These are phyloP conservation scores for Hecatera dysodea DNA, from an alignment of 2,888 invertebrate species.

Conservation along the genomic window DNA sequence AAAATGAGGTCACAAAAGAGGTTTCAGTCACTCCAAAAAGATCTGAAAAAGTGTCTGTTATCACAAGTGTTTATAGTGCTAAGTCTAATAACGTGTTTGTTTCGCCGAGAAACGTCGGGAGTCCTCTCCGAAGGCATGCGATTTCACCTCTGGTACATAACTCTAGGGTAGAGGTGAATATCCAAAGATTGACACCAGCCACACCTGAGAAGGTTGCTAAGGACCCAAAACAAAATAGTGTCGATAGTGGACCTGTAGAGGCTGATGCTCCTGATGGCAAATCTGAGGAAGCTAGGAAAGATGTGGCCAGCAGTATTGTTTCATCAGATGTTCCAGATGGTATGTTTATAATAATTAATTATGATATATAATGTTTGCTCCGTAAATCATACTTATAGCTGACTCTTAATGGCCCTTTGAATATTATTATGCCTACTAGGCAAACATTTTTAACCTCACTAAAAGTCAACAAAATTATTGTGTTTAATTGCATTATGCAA, in stretches of 20 bases:
- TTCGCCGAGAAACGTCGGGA: slow-evolving; percentile 73
- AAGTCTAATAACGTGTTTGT: slow-evolving; percentile 71
- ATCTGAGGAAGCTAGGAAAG: slow-evolving; percentile 51
- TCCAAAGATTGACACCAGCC: slow-evolving; percentile 57
- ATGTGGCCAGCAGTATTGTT: slow-evolving; percentile 4
- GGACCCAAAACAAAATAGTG: slow-evolving; percentile 47
- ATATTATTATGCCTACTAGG: too few relatives aligned
- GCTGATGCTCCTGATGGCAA: slow-evolving; percentile 63
- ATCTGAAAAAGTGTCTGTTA: slow-evolving; percentile 71
- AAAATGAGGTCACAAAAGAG: slow-evolving; percentile 54
- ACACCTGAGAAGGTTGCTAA: slow-evolving; percentile 65
- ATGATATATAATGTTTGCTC: background rate
- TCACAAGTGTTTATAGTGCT: slow-evolving; percentile 66
- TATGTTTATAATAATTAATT: slow-evolving; percentile 58
- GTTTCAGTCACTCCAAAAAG: slow-evolving; percentile 56
- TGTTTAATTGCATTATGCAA: background rate
- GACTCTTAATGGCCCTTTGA: background rate
- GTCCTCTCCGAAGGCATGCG: slow-evolving; percentile 66
- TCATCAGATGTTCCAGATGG: slow-evolving; percentile 72
- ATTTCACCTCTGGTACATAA: slow-evolving; percentile 70
- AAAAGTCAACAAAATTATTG: background rate
- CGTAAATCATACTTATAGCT: background rate
- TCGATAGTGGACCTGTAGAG: slow-evolving; percentile 22
- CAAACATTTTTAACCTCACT: too few relatives aligned
- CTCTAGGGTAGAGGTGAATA: slow-evolving; percentile 66